Conservation (phyloP, 2,113 vertebrate genomes). For the Phyllostomus discolor region DNA sequence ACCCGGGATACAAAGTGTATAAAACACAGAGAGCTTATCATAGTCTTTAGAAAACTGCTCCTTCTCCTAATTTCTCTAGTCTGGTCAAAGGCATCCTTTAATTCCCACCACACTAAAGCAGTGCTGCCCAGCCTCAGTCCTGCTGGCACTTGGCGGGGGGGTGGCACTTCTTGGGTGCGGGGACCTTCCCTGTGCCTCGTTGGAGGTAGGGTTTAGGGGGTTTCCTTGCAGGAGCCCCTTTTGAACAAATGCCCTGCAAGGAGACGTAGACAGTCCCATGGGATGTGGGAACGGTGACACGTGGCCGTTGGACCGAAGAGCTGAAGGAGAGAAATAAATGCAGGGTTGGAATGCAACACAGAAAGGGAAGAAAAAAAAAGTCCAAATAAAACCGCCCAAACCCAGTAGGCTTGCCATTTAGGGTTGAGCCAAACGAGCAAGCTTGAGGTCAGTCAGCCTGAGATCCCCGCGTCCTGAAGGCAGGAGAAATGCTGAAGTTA, state of each 20-base stretch:
- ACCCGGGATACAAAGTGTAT: not conserved
- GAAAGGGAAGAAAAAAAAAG: not conserved
- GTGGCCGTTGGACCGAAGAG: not conserved
- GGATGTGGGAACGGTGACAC: not conserved
- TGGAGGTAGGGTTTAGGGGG: not conserved
- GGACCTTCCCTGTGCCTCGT: not conserved
- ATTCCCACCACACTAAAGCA: not conserved
- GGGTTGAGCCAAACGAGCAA: slow-evolving; percentile 77
- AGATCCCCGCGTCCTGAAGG: slow-evolving; percentile 75
- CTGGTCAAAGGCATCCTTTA: not conserved
- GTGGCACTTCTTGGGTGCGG: too few species aligned
- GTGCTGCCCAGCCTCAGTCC: not conserved
- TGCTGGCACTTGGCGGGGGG: not conserved
- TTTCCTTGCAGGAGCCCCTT: not conserved
- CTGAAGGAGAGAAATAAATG: not conserved
- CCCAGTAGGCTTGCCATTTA: slow-evolving; percentile 24
- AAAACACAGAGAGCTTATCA: not conserved
- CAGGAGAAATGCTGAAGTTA: slow-evolving; percentile 82
- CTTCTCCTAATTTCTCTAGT: not conserved
- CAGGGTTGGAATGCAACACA: not conserved
- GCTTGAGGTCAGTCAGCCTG: slow-evolving; percentile 78
- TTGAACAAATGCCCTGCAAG: not conserved
- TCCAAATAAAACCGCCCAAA: not conserved
- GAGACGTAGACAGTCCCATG: not conserved
- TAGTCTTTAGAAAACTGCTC: not conserved